Conservation (phyloP, 2,888 invertebrate species). For the Cephus pygmeus region DNA sequence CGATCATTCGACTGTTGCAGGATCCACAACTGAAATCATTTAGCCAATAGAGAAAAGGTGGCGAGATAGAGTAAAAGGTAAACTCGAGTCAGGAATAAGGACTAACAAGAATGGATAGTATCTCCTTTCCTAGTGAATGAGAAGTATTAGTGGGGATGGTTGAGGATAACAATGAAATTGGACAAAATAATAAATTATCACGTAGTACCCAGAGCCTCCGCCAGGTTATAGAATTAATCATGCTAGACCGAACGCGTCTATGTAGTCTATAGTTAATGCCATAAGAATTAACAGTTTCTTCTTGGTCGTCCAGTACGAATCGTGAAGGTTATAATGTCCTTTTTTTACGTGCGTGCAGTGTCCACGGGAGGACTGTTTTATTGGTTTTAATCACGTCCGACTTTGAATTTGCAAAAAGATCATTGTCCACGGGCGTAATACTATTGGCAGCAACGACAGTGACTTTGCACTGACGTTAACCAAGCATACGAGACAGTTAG, state of each 20-base stretch:
- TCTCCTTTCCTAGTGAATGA: conserved; percentile 38
- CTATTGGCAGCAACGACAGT: background rate
- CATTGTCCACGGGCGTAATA: background rate
- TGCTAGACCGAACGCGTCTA: conserved; percentile 29
- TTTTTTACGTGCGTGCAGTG: conserved; percentile 10
- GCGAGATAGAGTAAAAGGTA: background rate
- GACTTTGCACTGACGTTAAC: background rate
- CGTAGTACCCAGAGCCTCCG: conserved; percentile 6
- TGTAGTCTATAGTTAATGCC: background rate
- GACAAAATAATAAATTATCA: conserved; percentile 49
- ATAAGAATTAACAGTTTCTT: background rate
- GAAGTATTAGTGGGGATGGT: conserved; percentile 48
- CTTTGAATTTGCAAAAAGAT: background rate
- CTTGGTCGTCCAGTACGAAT: background rate
- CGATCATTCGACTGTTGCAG: background rate
- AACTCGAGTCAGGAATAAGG: background rate
- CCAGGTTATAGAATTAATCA: conserved; percentile 56
- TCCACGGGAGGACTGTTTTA: background rate
- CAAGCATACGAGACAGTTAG: background rate
- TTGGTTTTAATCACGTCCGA: no score
- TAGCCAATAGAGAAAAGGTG: background rate
- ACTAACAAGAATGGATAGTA: conserved; percentile 47
- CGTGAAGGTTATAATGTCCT: background rate
- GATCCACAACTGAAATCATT: background rate
- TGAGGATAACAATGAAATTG: conserved; percentile 44